A percentile compares a stretch with the other conserved stretches of the same genome.
These are phyloP conservation scores for Lasioglossum marginatum DNA, from an alignment of 2,888 invertebrate species.

Conservation along the genomic window DNA sequence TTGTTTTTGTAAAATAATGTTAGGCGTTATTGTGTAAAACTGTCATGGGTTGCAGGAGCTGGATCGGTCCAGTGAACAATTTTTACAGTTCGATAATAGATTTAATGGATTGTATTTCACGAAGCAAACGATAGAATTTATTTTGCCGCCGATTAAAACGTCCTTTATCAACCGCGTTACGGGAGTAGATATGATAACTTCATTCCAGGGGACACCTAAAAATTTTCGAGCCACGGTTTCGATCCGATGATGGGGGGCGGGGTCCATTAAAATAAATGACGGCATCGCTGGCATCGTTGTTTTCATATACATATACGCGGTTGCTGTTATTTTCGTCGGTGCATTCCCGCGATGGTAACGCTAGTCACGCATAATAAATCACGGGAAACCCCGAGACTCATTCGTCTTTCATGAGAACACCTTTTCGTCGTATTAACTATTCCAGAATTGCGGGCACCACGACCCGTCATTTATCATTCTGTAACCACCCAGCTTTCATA, in stretches of 20 bases:
- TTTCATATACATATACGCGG: background rate
- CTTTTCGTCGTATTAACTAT: conserved; percentile 49
- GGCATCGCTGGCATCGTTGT: conserved; percentile 8
- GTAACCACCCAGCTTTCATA: conserved; percentile 15
- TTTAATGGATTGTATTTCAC: conserved; percentile 21
- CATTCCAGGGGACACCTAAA: background rate
- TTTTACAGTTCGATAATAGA: background rate
- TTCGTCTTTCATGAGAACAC: conserved; percentile 43
- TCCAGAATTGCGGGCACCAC: conserved; percentile 27
- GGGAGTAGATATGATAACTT: background rate
- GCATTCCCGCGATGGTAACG: background rate
- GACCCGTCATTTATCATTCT: conserved; percentile 38
- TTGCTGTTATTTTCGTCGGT: conserved; percentile 15
- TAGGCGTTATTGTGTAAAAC: background rate
- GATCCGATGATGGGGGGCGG: background rate
- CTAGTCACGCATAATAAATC: conserved; percentile 40
- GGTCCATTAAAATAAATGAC: conserved; percentile 16
- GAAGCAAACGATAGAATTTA: no score
- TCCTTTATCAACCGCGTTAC: conserved; percentile 19
- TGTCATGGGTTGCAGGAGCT: background rate
- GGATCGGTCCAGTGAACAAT: background rate
- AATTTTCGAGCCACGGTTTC: background rate
- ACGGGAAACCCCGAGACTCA: conserved; percentile 31
- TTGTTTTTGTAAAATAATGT: background rate
- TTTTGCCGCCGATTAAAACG: background rate